Evolutionary conservation across 2,888 invertebrate genomes (phyloP), one percentile per base, ranked within the genome.

Genomic region (Euproctis similis): DNA sequence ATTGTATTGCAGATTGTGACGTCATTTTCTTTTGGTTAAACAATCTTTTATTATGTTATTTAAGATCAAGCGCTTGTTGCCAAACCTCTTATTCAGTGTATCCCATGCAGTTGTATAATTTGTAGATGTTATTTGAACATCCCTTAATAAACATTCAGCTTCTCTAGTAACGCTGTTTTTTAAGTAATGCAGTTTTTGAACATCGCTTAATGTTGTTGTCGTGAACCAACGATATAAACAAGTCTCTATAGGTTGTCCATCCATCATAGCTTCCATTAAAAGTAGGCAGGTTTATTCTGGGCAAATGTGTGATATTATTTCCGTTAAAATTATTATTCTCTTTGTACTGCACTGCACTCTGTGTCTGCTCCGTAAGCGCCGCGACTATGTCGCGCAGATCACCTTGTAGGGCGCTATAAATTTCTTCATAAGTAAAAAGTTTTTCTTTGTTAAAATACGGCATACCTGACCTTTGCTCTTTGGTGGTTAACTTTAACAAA

Each of bases 71-170:
- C 36, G 32, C 4, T 36, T 30, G 11, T 46, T 51, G 16, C 51
- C 28, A 11, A 25, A 46, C 5, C 45, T 24, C 1, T 43, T 33
- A 3, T 14, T 36, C 2, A 50, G 23, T 25, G 46, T 24, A 1
- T 40, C 19, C 50, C 47, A 47, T 4, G 38, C 46, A 11, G 35
- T 31, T 7, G 12, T 16, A 12, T 49, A 49, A 23, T 46, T 46
- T 3, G 28, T 30, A 1, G 35, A 22, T 21, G 33, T 38, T 20
- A 50, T 43, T 3, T 42, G 42, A 4, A 46, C 4, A 9, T n/a
- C 9, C n/a, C 9, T 20, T 8, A 20, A 20, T 20, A 4, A 20
- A 4, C 3, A 20, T 3, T 20, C 38, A 22, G 1, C 42, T 43
- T 20, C 32, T 44, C 40, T 3, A 26, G 39, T 8, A 43, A 28